Base-by-base conservation (phyloP, 30 jellyfish, hydroid and myxozoan species). In the Turritopsis dohrnii region DNA sequence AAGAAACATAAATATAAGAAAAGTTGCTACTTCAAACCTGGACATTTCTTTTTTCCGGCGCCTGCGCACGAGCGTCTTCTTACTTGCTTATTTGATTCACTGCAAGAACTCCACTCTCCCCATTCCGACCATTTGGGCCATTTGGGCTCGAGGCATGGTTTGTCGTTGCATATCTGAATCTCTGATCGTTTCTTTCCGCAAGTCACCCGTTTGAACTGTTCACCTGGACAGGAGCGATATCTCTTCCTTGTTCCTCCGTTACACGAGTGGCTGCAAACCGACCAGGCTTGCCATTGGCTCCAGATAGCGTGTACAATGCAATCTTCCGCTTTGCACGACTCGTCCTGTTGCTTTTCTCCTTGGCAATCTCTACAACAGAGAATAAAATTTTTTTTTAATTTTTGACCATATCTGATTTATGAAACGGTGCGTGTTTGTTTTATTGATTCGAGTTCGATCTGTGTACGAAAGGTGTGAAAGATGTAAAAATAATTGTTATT, bases 201-300 rank as follows among this genome's bases (percentile, higher is more conserved):
- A 9, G 92, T 85, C 24, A 94, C 85, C 16, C 66, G 53, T 28
- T 77, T 25, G 27, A 81, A 20, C 25, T 75, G 84, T 53, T 88
- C 79, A 85, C 97, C 91, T 26, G 87, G 90, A 65, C 97, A 94
- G 52, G 72, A 72, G n/a, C 97, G 89, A 28, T 79, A 71, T 20
- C 99, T 75, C 28, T 87, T 94, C n/a, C 96, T 91, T 29, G 31
- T 24, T 24, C 99, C 99, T 8, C 97, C 93, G 52, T 82, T 87
- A 72, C 99, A 94, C 1, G 94, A 85, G 52, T 89, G 81, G 19
- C 91, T 28, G 60, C 99, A 94, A 18, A n/a, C 83, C 4, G 96
- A 88, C 99, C 99, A 94, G 29, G 87, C 26, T 17, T 90, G 95
- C 99, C 99, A 94, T 0, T 73, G 77, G 24, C 85, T 75, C 99